Conservation (phyloP, 2,888 invertebrate genomes). For the Tricholauxania praeusta region DNA sequence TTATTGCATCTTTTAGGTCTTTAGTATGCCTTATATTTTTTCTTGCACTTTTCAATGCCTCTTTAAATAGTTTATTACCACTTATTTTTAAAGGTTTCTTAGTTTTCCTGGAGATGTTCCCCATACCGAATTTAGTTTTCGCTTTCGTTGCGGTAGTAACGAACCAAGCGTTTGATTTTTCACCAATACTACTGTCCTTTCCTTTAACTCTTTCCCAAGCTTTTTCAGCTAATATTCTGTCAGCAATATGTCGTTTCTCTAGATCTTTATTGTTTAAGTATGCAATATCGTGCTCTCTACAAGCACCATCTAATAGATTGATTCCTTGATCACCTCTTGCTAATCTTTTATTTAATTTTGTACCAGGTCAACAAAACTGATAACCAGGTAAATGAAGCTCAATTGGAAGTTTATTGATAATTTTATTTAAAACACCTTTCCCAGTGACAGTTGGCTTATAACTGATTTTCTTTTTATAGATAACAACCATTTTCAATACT, state of each 20-base stretch:
- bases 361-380: no score
- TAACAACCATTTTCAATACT: no score
- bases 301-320: no score
- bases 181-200: constrained; percentile 31
- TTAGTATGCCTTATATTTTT: constrained; percentile 31
- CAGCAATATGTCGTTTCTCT: neutral
- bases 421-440: no score
- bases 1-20: constrained; percentile 34
- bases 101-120: constrained; percentile 24
- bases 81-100: constrained; percentile 17
- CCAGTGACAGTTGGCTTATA: no score
- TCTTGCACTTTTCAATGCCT: constrained; percentile 31
- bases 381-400: no score
- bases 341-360: no score
- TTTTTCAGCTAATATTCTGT: constrained; percentile 35
- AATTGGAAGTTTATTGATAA: no score
- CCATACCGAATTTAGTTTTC: constrained; percentile 44
- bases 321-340: no score
- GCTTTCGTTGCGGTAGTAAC: constrained; percentile 43
- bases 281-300: no score
- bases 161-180: constrained; percentile 37
- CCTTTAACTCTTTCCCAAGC: constrained; percentile 40
- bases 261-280: no score
- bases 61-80: constrained; percentile 30
- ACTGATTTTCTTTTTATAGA: no score